Evolutionary conservation across 2,797 vertebrate genomes (phyloP), one percentile per base, ranked within the genome.

Genomic region (Channallabes apus): DNA sequence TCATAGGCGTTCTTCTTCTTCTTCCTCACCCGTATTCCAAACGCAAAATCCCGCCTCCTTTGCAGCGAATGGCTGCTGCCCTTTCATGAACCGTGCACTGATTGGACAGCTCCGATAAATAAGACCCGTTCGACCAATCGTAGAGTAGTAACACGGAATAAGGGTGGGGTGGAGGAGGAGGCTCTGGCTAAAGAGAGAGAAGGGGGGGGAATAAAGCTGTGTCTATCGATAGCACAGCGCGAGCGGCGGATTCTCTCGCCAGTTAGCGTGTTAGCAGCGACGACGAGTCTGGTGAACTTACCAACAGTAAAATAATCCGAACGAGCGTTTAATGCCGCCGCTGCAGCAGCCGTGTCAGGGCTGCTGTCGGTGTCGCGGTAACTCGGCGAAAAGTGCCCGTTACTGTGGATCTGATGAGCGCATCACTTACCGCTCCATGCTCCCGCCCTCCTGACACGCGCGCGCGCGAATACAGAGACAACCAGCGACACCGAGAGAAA

Each of bases 341-440:
- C 35, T n/a, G n/a, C n/a, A 46, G 69, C 22, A n/a, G 38, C 7
- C 15, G 27, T 29, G 29, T 18, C 27, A 35, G 6, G 3, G 32
- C 35, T 8, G 68, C 6, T n/a, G 24, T 6, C 32, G 78, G 82
- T 12, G 38, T 78, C 77, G 82, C 65, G 80, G 83, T 78, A 61
- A 67, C 59, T 82, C 22, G 68, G 41, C 54, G 68, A 56, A 79
- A 41, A 85, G 84, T 68, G 87, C 12, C 69, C 81, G 69, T 86
- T 86, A 89, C 89, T 85, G 85, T 81, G 59, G 76, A 87, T 85
- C 88, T 87, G 91, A 90, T 90, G 87, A 89, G 64, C 91, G 90
- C 94, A 93, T 93, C 91, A 91, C 95, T 95, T 89, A 95, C 95
- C 95, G 95, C 93, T 94, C 92, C 87, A 77, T 92, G 93, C 89